Conservation (phyloP, 2,113 vertebrate species). For the Orcinus orca region DNA sequence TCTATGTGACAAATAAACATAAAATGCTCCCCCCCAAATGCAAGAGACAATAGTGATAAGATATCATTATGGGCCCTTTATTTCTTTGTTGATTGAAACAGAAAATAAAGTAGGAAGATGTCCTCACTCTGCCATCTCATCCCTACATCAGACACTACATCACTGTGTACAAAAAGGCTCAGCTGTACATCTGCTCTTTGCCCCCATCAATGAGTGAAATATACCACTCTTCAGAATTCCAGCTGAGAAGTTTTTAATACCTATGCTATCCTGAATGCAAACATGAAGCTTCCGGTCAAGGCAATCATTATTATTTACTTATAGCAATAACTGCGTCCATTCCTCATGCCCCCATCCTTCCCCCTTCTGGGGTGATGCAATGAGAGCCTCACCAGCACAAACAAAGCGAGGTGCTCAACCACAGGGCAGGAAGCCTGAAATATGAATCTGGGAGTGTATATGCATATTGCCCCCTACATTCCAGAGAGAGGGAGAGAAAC, state of each 20-base stretch:
- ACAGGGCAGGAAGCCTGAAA: background rate
- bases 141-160: too few species aligned
- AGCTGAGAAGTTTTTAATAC: background rate
- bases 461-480: too few species aligned
- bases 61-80: background rate
- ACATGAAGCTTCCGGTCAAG: background rate
- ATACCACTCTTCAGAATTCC: background rate
- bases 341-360: fast-evolving
- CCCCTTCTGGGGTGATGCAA: background rate
- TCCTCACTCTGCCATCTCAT: background rate
- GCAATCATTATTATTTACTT: background rate
- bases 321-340: too few species aligned
- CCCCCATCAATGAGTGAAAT: background rate
- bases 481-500: background rate
- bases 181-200: background rate
- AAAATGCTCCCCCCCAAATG: background rate
- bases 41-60: background rate
- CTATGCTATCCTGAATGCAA: background rate
- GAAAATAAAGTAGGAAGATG: background rate
- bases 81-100: background rate
- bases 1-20: background rate
- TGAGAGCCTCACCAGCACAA: background rate
- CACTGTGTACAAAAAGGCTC: fast-evolving
- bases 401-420: background rate
- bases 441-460: fast-evolving